These are phyloP conservation scores for Yoshiicerus persimilis DNA, from an alignment of 1,140 invertebrate species.

Conservation along the genomic window DNA sequence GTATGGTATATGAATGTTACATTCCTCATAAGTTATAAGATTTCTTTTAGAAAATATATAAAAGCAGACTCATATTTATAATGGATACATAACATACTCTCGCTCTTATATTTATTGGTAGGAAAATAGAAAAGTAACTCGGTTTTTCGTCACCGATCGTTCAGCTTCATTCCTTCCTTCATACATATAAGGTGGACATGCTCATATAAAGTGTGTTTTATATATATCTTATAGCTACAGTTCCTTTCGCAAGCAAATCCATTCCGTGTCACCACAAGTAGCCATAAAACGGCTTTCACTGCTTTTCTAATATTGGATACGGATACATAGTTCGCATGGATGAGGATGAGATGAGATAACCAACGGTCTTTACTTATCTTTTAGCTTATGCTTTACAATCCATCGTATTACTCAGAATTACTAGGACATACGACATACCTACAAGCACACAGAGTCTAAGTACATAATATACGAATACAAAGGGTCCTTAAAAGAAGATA, in stretches of 20 bases:
- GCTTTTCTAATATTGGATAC: neutral
- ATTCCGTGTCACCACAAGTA: neutral
- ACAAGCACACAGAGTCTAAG: neutral
- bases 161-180: conserved; percentile 6
- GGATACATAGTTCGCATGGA: neutral
- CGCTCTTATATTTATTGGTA: neutral
- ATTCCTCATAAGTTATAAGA: neutral
- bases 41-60: neutral
- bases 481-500: neutral
- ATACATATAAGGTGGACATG: neutral
- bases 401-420: neutral
- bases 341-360: neutral
- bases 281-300: neutral
- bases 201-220: neutral
- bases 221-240: neutral
- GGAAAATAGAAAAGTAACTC: neutral
- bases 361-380: neutral
- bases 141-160: conserved; percentile 11
- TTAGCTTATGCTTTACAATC: neutral
- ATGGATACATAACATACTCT: too few species aligned
- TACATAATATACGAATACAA: neutral
- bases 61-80: neutral
- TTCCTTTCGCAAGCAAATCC: neutral
- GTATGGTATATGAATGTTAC: too few species aligned
- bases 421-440: neutral